Percentiles rank a stretch among this genome's conserved stretches.
phyloP scores from a whole-genome alignment of 2,888 invertebrate species.

The Synergus japonicus region DNA sequence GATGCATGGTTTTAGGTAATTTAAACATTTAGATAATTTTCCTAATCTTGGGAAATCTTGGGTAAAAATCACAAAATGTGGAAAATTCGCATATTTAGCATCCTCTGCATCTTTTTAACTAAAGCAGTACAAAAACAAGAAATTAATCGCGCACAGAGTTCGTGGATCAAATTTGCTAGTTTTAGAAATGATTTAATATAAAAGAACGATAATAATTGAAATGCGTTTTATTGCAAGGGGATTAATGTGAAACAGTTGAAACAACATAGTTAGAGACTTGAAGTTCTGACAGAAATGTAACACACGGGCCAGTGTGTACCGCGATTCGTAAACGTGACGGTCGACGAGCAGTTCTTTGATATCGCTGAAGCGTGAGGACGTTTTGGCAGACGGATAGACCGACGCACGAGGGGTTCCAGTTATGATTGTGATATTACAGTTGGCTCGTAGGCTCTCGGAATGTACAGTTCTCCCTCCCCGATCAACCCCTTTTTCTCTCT shows the following conservation, averaged over 20 bases:
- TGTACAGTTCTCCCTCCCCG: slow-evolving; percentile 56
- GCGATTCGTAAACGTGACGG: slow-evolving; percentile 37
- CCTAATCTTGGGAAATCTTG: too few relatives aligned
- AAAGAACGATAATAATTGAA: neutral
- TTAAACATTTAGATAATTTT: too few relatives aligned
- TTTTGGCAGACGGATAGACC: slow-evolving; percentile 66
- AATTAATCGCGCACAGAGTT: too few relatives aligned
- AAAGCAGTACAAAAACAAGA: too few relatives aligned
- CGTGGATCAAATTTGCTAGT: too few relatives aligned
- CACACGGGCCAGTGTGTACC: slow-evolving; percentile 38
- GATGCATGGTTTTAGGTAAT: too few relatives aligned
- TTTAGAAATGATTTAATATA: neutral
- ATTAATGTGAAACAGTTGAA: slow-evolving; percentile 19
- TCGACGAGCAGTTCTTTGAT: slow-evolving; percentile 72
- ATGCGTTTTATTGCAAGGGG: neutral
- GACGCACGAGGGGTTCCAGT: slow-evolving; percentile 64
- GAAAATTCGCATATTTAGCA: too few relatives aligned
- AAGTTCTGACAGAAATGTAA: slow-evolving; percentile 37
- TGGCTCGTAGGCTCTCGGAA: slow-evolving; percentile 72
- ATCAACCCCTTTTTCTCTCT: slow-evolving; percentile 42
- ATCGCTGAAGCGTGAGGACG: slow-evolving; percentile 76
- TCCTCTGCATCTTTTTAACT: too few relatives aligned
- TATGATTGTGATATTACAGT: slow-evolving; percentile 77
- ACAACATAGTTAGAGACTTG: slow-evolving; percentile 29
- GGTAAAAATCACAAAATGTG: too few relatives aligned